phyloP scores from a whole-genome alignment of 2,113 vertebrate species.

The Brienomyrus longianalis region DNA sequence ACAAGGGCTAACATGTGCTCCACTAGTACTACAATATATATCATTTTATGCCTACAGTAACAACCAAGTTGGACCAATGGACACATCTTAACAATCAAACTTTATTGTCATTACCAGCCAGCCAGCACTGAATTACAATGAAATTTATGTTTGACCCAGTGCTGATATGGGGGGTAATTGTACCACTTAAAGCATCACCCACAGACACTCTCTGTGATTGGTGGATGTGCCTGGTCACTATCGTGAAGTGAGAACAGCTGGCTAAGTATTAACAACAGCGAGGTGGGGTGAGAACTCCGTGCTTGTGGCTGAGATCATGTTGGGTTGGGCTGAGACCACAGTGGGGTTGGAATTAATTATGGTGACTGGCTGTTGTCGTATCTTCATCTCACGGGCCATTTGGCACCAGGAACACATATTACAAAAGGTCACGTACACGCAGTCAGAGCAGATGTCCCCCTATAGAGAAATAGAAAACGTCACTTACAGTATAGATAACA shows the following conservation, averaged over 20 bases:
- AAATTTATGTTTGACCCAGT: not conserved
- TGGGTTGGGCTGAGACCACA: not conserved
- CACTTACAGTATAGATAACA: not conserved
- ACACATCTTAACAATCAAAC: not conserved
- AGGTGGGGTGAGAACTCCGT: not conserved
- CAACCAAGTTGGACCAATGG: no score
- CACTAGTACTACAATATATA: not conserved
- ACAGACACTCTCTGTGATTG: not conserved
- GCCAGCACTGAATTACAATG: not conserved
- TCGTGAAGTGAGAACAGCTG: not conserved
- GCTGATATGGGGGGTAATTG: not conserved
- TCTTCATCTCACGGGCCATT: conserved; percentile 40
- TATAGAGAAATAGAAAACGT: not conserved
- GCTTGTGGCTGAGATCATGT: no score
- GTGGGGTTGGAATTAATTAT: not conserved
- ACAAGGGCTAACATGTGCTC: no score
- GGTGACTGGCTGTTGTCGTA: not conserved
- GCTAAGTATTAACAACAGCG: not conserved
- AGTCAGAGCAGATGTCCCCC: conserved; percentile 36
- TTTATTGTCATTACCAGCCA: not conserved
- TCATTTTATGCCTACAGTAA: not conserved
- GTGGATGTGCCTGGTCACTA: not conserved
- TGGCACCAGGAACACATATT: conserved; percentile 41
- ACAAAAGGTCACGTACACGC: conserved; percentile 30
- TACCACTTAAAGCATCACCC: not conserved